Evolutionary conservation across 2,888 invertebrate species (phyloP), one percentile per base, ranked within the genome.

Genomic region (Thecocarcelia acutangulata): DNA sequence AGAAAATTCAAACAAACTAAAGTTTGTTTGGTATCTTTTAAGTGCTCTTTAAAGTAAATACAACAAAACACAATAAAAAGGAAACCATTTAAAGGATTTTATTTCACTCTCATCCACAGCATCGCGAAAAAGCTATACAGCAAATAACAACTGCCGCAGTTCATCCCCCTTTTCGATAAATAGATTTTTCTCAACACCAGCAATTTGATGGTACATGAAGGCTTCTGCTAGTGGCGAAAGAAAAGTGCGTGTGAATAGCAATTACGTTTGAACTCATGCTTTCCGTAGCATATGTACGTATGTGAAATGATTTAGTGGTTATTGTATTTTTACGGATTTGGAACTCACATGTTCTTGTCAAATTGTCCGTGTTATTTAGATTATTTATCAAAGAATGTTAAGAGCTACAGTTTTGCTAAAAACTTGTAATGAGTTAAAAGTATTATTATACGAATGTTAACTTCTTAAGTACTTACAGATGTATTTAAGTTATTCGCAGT

Each of bases 241-340:
- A 69, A 66, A 54, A 46, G 69, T 84, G 87, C 87, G 88, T 89
- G 88, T 87, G 88, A 86, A 87, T 87, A 88, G 88, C 88, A 88
- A 88, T 88, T 88, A 88, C 87, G 86, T 87, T 87, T 56, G 40
- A 79, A 83, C 79, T 78, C 74, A 61, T 74, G 78, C 78, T 82
- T 82, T 78, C 46, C 33, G 19, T 21, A 17, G 59, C 70, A 8
- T 33, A 33, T 9, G 5, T 21, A n/a, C 6, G 12, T 15, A 37
- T 11, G 9, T 28, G 37, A 12, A n/a, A 28, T 40, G 13, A 42
- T 50, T 13, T 46, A 24, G 44, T 52, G 42, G 24, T 37, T 42
- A 17, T 76, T 75, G 42, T 59, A 44, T 33, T 33, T 8, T 33
- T 68, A 59, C 28, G 33, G 42, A 37, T 21, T 54, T 64, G 28